phyloP scores from a whole-genome alignment of 1,140 invertebrate species.

The Diachasmimorpha longicaudata region DNA sequence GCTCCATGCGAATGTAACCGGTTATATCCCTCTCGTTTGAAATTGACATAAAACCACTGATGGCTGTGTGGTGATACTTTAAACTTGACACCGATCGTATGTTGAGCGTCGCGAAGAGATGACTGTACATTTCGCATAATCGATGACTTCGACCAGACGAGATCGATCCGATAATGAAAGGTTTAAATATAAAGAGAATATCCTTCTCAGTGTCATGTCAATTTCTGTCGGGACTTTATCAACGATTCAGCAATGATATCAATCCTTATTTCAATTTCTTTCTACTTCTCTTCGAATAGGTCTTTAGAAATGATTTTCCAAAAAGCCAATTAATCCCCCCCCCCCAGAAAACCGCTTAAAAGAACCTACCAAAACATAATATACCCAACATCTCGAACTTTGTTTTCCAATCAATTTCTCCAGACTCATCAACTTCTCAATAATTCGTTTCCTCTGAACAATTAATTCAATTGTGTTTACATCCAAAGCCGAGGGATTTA shows the following conservation, averaged over 20 bases:
- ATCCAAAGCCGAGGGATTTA: no score
- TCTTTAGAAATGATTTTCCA: no score
- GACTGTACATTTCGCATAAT: slow-evolving; percentile 5
- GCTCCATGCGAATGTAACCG: not conserved
- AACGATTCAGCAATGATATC: slow-evolving; percentile 3
- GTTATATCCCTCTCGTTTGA: not conserved
- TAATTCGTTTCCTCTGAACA: no score
- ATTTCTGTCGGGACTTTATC: not conserved
- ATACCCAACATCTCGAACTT: no score
- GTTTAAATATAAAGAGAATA: not conserved
- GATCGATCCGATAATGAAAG: not conserved
- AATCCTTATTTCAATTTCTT: no score
- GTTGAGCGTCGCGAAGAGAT: not conserved
- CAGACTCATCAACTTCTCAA: no score
- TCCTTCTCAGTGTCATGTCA: slow-evolving; percentile 11
- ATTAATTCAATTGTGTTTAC: no score
- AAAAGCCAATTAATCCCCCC: no score
- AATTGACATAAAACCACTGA: not conserved
- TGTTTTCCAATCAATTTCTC: no score
- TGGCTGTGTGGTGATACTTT: slow-evolving; percentile 11
- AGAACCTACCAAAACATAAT: no score
- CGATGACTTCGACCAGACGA: not conserved
- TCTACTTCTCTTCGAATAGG: no score
- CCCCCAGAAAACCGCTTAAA: no score
- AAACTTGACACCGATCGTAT: slow-evolving; percentile 13